Evolutionary conservation across 2,888 invertebrate species (phyloP), one percentile per base, ranked within the genome.

Genomic region (Eumerus sabulonum): DNA sequence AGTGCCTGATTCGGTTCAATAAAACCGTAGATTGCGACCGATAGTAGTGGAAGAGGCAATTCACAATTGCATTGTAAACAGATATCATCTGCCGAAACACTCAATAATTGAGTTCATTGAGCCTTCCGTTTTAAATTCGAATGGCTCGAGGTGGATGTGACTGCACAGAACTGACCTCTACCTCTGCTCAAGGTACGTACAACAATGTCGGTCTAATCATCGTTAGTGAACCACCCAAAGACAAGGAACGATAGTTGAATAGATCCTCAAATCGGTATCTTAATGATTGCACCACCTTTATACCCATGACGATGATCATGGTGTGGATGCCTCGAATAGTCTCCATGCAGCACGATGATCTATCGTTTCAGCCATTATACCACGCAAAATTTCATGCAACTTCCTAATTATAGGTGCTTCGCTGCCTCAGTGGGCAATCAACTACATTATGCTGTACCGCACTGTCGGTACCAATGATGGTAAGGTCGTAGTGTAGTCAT

Each of bases 251-350:
- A 45, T 19, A 50, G 44, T 45, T 42, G 72, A 50, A 51, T 47
- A 72, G 72, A 73, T 79, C 63, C 59, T 47, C 60, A 44, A 79
- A 74, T 74, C 79, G 73, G 74, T 74, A 79, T 74, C 79, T 79
- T 79, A 79, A 79, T 70, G 79, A 79, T 74, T 79, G 74, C 79
- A 79, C 79, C 79, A 79, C 79, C 79, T 79, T 79, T 79, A 63
- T 74, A 79, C 79, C 60, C 64, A 70, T 68, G 67, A 71, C 40
- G 40, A 40, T n/a, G 40, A 40, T 48, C 70, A 63, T 70, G 70
- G n/a, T 40, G 63, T 18, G 19, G 7, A 59, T 42, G 53, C 60
- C 38, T 42, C n/a, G 53, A 18, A 19, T 19, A 40, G 42, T 38
- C 17, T 45, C 40, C n/a, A n/a, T 19, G 60, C 68, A 44, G 64